These are phyloP conservation scores for Trogon melanurus DNA, from an alignment of 2,113 vertebrate genomes.

Conservation along the genomic window DNA sequence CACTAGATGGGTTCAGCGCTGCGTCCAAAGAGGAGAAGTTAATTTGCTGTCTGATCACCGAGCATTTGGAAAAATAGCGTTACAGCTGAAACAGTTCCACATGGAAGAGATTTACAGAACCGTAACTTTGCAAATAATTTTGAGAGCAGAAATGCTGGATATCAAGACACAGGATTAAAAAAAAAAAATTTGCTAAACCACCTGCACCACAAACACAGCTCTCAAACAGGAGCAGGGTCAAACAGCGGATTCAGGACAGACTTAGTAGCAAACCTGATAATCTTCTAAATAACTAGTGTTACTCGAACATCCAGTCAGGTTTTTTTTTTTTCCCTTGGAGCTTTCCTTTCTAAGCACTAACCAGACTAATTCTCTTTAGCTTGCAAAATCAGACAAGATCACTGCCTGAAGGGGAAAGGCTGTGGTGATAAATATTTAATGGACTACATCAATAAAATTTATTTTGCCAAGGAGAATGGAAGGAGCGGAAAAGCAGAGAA, in stretches of 20 bases:
- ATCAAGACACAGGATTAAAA: fast-evolving
- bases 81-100: background rate
- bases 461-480: slow-evolving; percentile 58
- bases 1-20: background rate
- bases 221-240: background rate
- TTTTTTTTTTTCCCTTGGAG: background rate
- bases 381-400: slow-evolving; percentile 44
- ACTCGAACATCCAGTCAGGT: background rate
- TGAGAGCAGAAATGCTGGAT: background rate
- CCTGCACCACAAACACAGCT: background rate
- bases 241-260: background rate
- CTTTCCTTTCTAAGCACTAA: background rate
- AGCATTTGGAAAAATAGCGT: background rate
- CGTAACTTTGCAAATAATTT: background rate
- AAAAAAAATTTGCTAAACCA: background rate
- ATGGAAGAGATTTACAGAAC: background rate
- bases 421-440: slow-evolving; percentile 37
- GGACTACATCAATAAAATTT: slow-evolving; percentile 55
- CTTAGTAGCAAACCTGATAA: background rate
- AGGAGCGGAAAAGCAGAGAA: slow-evolving; percentile 48
- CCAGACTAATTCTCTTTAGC: background rate
- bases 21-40: background rate
- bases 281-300: background rate
- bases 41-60: background rate
- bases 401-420: slow-evolving; percentile 47